Evolutionary conservation across 2,888 invertebrate species (phyloP).

Genomic region (Ophion slaviceki): DNA sequence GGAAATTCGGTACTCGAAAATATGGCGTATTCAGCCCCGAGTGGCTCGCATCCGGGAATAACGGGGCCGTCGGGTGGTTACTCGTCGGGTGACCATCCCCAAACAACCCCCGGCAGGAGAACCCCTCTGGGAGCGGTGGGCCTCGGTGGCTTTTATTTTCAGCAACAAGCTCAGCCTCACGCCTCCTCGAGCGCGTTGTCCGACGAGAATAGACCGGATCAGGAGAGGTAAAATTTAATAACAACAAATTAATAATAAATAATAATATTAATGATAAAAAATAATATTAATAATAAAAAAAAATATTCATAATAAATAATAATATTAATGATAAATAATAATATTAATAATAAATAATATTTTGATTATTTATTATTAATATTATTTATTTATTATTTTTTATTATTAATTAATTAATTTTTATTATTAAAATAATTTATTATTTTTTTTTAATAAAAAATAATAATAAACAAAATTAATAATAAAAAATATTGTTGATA

Average conservation of each 20-base stretch:
- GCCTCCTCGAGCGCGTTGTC: conserved; percentile 84
- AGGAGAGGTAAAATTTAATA: conserved; percentile 75
- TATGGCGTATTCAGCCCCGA: conserved; percentile 75
- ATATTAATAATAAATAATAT: no score
- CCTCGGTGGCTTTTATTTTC: conserved; percentile 94
- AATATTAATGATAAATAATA: no score
- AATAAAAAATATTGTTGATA: no score
- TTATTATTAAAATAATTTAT: no score
- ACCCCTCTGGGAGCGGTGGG: conserved; percentile 94
- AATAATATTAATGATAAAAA: background rate
- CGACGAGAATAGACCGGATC: conserved; percentile 92
- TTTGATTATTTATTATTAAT: no score
- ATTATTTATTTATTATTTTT: no score
- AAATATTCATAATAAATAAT: no score
- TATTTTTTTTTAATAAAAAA: no score
- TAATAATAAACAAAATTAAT: no score
- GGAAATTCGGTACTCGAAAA: conserved; percentile 72
- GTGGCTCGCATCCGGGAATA: conserved; percentile 77
- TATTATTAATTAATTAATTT: no score
- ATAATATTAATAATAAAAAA: no score
- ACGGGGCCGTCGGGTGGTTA: conserved; percentile 83
- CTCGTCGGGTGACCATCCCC: conserved; percentile 84
- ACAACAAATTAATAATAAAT: background rate
- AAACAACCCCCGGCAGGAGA: conserved; percentile 86
- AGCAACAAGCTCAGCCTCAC: conserved; percentile 86